Base-by-base conservation (phyloP, 2,888 invertebrate genomes). In the Biston betularia region DNA sequence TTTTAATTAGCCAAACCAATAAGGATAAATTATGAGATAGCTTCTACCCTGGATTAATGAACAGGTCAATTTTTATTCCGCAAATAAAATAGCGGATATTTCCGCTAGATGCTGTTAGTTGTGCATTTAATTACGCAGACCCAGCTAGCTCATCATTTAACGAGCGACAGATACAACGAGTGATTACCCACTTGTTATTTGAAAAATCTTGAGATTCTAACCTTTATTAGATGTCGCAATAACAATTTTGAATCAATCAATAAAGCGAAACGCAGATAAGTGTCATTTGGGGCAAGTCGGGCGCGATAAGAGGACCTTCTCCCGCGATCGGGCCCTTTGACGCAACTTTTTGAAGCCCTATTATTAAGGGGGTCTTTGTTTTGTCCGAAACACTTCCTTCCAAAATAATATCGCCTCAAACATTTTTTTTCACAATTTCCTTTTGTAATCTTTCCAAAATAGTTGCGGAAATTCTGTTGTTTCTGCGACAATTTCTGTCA, bases 301-400 rank as follows among this genome's bases (percentile, higher is more conserved):
- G 69, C 74, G 71, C 78, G 90, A 89, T 89, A 89, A 88, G 82
- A 68, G 74, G 73, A 78, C 84, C 82, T 89, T 74, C 77, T 56
- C 75, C 45, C 62, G 75, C 78, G 81, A 81, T 82, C 80, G 78
- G 73, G 68, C 69, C 78, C 75, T 84, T 85, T 82, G 82, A 82
- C 73, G 74, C 69, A 88, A 89, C 85, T 89, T 88, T 77, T 78
- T 72, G 77, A 79, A 75, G 79, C 77, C 77, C 84, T 81, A 85
- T 89, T 89, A 88, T 89, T 84, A 79, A 72, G 70, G 74, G 65
- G 76, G 80, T 65, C 87, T 87, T 90, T 91, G 90, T 91, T 89
- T 89, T 80, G 80, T 75, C 79, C 81, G 79, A 82, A 83, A 84
- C 76, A 79, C 71, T 82, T 80, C 75, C 80, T 79, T 81, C 79